Evolutionary conservation across 2,797 vertebrate species (phyloP), one percentile per base, ranked within the genome.

Genomic region (Cossypha heuglini): DNA sequence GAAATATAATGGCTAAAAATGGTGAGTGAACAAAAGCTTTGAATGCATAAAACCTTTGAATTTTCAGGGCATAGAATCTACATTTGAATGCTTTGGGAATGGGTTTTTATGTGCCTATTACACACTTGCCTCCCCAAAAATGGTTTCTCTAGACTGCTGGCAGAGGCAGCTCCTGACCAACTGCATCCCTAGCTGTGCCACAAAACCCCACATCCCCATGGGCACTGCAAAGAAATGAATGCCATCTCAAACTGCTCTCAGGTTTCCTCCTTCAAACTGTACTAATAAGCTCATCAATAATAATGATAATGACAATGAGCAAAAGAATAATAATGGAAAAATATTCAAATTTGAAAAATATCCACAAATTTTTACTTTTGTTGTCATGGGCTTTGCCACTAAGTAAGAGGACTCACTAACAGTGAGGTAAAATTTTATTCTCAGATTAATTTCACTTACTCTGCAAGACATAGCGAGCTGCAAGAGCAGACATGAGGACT

Each of bases 121-220:
- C 57, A 66, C 37, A 8, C 18, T 51, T 29, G 58, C 20, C 33
- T 67, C 10, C 52, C 20, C 43, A 1, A 15, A 55, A 90, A 80
- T 6, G 11, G 20, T 48, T 88, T 71, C 25, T 67, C 40, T 26
- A 45, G 83, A 76, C 42, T 77, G 24, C 42, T 61, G 29, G 15
- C 13, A 64, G 73, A 58, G 49, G 61, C 3, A 5, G 80, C 45
- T 92, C 28, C 61, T 52, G 37, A 46, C 22, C 64, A 86, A 1
- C 17, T 3, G 4, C 45, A 46, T 21, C 81, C 37, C 52, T 16
- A 24, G 9, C 51, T n/a, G 59, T 68, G 75, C n/a, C 63, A 62
- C 14, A 24, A 13, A 20, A 3, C 48, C 13, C 25, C 1, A 0
- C 8, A 28, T 37, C 37, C 48, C 17, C 61, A 38, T 1, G 25